Conservation (phyloP, 2,888 invertebrate species). For the Lepidochrysops patricia region DNA sequence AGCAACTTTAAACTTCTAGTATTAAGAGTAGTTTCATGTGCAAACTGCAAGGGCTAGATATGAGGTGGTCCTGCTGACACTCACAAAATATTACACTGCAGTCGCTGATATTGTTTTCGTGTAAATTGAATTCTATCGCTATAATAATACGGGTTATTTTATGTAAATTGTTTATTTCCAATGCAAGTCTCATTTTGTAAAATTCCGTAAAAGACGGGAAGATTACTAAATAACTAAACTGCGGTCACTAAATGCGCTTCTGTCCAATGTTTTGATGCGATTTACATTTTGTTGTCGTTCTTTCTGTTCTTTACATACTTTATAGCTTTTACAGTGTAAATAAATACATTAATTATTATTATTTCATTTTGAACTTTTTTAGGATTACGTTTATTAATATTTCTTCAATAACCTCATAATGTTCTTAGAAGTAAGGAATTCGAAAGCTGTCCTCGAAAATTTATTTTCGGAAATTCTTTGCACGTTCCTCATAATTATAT, state of each 20-base stretch:
- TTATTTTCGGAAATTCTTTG: background rate
- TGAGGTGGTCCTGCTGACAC: constrained; percentile 2
- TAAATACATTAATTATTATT: no score
- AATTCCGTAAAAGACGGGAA: constrained; percentile 22
- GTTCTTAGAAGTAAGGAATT: no score
- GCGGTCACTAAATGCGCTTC: constrained; percentile 23
- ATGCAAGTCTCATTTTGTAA: background rate
- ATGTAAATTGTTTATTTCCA: background rate
- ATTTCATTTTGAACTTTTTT: no score
- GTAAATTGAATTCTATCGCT: background rate
- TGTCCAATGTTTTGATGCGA: constrained; percentile 23
- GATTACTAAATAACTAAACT: constrained; percentile 22
- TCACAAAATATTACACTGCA: background rate
- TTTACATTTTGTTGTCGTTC: constrained; percentile 21
- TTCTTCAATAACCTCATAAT: background rate
- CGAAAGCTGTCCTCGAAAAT: background rate
- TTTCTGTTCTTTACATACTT: background rate
- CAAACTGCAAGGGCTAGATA: background rate
- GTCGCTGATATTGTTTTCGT: background rate
- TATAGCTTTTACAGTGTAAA: no score
- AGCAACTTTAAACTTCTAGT: background rate
- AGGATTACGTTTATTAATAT: no score
- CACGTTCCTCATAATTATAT: background rate
- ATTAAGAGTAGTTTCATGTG: background rate
- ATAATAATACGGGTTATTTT: background rate